Percentiles rank a stretch among this genome's conserved stretches.
These are phyloP conservation scores for Cichladusa arquata DNA, from an alignment of 2,113 vertebrate species.

Conservation along the genomic window DNA sequence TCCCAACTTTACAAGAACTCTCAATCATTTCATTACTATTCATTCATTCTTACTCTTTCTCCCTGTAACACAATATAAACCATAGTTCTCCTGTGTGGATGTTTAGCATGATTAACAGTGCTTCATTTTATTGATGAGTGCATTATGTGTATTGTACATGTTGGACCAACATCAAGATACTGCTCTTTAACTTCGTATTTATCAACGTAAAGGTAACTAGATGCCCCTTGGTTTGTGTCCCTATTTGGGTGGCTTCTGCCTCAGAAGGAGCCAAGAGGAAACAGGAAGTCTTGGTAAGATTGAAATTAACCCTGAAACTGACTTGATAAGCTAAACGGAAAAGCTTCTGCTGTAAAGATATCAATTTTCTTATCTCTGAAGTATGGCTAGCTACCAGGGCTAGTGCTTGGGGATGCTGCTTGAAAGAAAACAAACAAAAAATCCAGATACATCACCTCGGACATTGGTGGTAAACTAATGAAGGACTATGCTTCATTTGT, in stretches of 20 bases:
- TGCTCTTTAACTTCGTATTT: background rate
- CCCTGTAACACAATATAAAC: background rate
- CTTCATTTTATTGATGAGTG: background rate
- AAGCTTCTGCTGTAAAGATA: background rate
- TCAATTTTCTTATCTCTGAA: background rate
- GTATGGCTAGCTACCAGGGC: background rate
- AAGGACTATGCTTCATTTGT: background rate
- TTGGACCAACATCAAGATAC: background rate
- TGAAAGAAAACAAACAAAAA: background rate
- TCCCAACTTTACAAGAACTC: background rate
- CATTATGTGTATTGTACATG: background rate
- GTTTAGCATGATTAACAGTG: background rate
- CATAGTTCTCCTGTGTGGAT: background rate
- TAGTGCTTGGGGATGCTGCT: background rate
- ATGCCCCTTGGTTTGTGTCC: background rate
- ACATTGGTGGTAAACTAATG: background rate
- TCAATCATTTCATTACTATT: background rate
- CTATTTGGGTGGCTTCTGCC: accelerated
- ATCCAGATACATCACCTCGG: background rate
- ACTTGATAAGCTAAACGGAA: background rate
- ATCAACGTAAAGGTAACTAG: background rate
- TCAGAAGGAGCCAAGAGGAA: background rate
- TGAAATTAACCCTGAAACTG: background rate
- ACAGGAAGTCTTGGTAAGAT: background rate
- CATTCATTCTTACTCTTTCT: background rate